A percentile compares a stretch with the other conserved stretches of the same genome.
phyloP scores from a whole-genome alignment of 1,140 invertebrate genomes.

The Dendrolimus punctatus region DNA sequence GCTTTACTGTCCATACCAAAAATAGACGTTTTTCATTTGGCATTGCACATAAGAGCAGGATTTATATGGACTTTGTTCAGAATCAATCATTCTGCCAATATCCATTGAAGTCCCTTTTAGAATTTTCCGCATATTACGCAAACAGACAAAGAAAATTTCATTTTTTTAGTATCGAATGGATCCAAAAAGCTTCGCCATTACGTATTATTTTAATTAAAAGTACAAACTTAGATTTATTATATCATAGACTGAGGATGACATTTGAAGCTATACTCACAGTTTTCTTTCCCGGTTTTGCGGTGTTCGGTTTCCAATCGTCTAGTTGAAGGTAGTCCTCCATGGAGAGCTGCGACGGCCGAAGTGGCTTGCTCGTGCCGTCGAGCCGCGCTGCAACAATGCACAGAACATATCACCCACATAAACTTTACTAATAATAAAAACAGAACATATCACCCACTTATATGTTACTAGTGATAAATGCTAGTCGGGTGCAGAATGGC shows the following conservation, averaged over 20 bases:
- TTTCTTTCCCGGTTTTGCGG: conserved; percentile 87
- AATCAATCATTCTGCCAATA: too few species aligned
- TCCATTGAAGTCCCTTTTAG: too few species aligned
- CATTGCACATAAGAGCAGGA: too few species aligned
- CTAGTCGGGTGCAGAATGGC: too few species aligned
- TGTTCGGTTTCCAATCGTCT: conserved; percentile 80
- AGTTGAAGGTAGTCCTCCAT: conserved; percentile 95
- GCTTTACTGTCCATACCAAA: too few species aligned
- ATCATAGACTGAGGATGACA: neutral
- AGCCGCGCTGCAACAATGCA: conserved; percentile 84
- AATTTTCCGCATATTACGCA: too few species aligned
- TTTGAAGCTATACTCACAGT: conserved; percentile 75
- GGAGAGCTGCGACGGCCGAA: conserved; percentile 73
- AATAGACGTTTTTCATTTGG: too few species aligned
- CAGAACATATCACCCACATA: conserved; percentile 7
- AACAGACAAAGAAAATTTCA: too few species aligned
- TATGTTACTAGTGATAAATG: neutral
- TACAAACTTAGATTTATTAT: neutral
- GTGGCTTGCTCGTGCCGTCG: conserved; percentile 83
- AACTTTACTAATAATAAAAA: conserved; percentile 2
- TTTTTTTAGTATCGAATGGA: conserved; percentile 1
- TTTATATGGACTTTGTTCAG: too few species aligned
- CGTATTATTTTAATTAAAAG: too few species aligned
- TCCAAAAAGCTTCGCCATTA: neutral
- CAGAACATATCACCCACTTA: conserved; percentile 7